These are phyloP conservation scores for Synergus laeviventris DNA, from an alignment of 2,888 invertebrate genomes.

Conservation along the genomic window DNA sequence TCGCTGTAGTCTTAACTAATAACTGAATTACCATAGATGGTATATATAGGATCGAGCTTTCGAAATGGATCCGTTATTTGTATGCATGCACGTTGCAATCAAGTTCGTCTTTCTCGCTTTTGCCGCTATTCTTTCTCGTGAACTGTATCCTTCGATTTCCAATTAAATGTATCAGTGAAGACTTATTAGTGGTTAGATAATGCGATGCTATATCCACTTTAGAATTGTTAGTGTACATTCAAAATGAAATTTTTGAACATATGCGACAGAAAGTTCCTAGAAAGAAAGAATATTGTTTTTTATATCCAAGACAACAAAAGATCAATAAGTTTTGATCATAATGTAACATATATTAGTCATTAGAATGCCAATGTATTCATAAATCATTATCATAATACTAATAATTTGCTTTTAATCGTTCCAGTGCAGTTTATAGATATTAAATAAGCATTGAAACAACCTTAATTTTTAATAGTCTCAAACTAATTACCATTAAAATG, in stretches of 20 bases:
- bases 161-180: background rate
- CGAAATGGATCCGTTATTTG: slow-evolving; percentile 7
- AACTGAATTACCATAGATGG: slow-evolving; percentile 4
- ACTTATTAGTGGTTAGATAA: background rate
- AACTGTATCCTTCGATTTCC: background rate
- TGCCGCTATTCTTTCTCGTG: background rate
- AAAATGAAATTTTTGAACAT: too few relatives aligned
- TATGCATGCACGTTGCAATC: slow-evolving; percentile 7
- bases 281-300: too few relatives aligned
- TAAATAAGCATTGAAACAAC: background rate
- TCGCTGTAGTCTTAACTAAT: background rate
- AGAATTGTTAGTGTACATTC: background rate
- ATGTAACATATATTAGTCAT: too few relatives aligned
- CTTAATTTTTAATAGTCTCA: background rate
- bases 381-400: background rate
- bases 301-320: too few relatives aligned
- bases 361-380: background rate
- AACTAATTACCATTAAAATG: background rate
- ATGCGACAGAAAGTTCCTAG: too few relatives aligned
- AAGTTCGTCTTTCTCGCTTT: slow-evolving; percentile 4
- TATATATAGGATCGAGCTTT: slow-evolving; percentile 4
- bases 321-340: too few relatives aligned
- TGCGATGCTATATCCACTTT: background rate
- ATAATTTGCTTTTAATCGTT: background rate
- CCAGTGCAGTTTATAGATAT: background rate